A percentile compares a stretch with the other conserved stretches of the same genome.
Evolutionary conservation across 1,140 invertebrate genomes (phyloP).

Genomic region (Pogonus chalceus): DNA sequence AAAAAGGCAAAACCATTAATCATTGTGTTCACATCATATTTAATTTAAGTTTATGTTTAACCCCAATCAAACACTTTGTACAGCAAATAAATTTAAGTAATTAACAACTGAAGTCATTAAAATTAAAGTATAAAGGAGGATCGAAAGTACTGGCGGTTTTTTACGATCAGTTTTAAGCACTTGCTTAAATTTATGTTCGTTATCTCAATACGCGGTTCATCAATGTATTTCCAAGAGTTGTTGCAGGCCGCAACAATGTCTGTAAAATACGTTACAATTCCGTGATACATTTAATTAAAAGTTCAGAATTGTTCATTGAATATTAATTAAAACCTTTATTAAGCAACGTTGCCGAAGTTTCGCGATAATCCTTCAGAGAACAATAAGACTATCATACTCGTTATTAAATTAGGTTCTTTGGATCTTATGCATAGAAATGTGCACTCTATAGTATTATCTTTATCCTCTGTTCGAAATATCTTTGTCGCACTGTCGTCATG

Average conservation of each 20-base stretch:
- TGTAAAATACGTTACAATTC: slow-evolving; percentile 5
- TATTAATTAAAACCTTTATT: slow-evolving; percentile 1
- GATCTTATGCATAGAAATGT: slow-evolving; percentile 5
- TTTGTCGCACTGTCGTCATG: not conserved
- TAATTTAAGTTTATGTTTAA: not conserved
- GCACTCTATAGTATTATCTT: not conserved
- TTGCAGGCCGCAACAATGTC: not conserved
- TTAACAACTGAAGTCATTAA: not conserved
- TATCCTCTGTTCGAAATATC: not conserved
- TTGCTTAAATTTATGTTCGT: slow-evolving; percentile 1
- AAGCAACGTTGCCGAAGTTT: slow-evolving; percentile 7
- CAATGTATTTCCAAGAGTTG: too few relatives aligned
- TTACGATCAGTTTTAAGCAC: slow-evolving; percentile 1
- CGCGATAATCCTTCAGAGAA: slow-evolving; percentile 6
- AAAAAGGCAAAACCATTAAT: not conserved
- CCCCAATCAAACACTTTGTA: not conserved
- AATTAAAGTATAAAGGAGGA: not conserved
- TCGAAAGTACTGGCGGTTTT: not conserved
- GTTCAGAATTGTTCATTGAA: slow-evolving; percentile 7
- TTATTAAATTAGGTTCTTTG: slow-evolving; percentile 3
- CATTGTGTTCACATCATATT: not conserved
- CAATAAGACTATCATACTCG: slow-evolving; percentile 6
- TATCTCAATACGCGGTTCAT: not conserved
- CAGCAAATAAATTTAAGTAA: not conserved
- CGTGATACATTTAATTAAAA: slow-evolving; percentile 6